phyloP scores from a whole-genome alignment of 2,888 invertebrate genomes.

The Eristalinus sepulchralis region DNA sequence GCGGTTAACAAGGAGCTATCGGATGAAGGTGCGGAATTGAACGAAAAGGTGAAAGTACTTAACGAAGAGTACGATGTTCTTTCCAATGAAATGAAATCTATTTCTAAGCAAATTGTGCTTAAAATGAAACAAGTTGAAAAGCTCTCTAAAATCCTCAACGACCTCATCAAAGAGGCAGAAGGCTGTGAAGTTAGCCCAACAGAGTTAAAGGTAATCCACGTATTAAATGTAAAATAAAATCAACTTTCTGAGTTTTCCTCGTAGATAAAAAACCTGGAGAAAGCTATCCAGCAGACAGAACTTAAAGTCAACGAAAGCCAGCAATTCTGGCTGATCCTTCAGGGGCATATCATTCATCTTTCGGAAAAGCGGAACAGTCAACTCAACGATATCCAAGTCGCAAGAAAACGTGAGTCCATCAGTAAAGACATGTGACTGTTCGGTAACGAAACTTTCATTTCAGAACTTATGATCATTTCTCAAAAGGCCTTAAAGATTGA shows the following conservation, averaged over 20 bases:
- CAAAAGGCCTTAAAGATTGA: conserved; percentile 88
- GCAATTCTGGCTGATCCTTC: conserved; percentile 89
- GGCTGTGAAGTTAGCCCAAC: conserved; percentile 77
- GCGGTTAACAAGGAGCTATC: conserved; percentile 73
- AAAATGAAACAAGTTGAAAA: conserved; percentile 82
- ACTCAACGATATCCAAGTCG: conserved; percentile 86
- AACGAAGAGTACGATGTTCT: conserved; percentile 81
- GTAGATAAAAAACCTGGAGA: conserved; percentile 85
- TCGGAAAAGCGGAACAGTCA: conserved; percentile 86
- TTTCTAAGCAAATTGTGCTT: conserved; percentile 80
- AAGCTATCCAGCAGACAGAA: conserved; percentile 84
- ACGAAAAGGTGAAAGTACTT: conserved; percentile 77
- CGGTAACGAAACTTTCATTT: background rate
- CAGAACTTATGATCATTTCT: conserved; percentile 83
- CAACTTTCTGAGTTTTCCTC: conserved; percentile 77
- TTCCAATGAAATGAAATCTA: conserved; percentile 81
- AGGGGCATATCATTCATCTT: conserved; percentile 87
- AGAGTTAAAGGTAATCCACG: conserved; percentile 62
- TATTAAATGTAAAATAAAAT: no score
- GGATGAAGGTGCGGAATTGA: conserved; percentile 74
- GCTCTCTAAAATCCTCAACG: conserved; percentile 82
- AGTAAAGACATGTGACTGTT: background rate
- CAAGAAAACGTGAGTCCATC: conserved; percentile 85
- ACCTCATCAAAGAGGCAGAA: conserved; percentile 81
- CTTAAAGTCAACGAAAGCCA: conserved; percentile 85